Evolutionary conservation across 2,888 invertebrate genomes (phyloP).

Genomic region (Branchinecta sandiegonensis): DNA sequence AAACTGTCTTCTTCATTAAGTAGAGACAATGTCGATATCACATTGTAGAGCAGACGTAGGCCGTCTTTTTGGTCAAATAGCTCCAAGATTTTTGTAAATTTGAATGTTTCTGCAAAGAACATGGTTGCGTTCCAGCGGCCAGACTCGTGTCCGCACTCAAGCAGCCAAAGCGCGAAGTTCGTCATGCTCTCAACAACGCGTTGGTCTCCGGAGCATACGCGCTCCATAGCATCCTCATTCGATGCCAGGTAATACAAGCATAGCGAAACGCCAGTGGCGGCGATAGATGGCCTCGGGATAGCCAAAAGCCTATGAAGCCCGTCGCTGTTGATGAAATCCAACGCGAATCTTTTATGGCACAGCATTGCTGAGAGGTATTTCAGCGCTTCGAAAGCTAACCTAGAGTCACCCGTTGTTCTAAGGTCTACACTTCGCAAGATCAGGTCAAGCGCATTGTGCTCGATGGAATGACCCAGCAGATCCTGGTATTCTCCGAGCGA

Average conservation of each 20-base stretch:
- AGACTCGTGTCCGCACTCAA: conserved; percentile 93
- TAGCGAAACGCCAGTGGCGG: conserved; percentile 89
- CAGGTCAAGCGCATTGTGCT: conserved; percentile 74
- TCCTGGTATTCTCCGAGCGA: conserved; percentile 97
- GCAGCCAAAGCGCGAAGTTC: conserved; percentile 70
- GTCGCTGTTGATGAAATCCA: conserved; percentile 79
- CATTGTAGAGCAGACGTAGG: conserved; percentile 79
- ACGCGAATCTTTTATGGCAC: conserved; percentile 95
- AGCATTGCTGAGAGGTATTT: conserved; percentile 85
- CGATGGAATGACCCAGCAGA: conserved; percentile 82
- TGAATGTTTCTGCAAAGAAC: conserved; percentile 91
- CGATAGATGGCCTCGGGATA: conserved; percentile 82
- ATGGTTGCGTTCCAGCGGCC: conserved; percentile 95
- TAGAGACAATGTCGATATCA: conserved; percentile 74
- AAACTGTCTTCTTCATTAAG: conserved; percentile 46
- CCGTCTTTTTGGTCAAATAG: conserved; percentile 93
- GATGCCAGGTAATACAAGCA: conserved; percentile 93
- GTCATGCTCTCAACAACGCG: conserved; percentile 60
- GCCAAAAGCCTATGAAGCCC: conserved; percentile 70
- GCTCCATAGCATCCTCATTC: conserved; percentile 94
- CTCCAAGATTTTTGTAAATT: conserved; percentile 79
- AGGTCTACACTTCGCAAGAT: conserved; percentile 72
- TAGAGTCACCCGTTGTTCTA: conserved; percentile 69
- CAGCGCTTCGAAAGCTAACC: conserved; percentile 88
- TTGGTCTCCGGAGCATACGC: conserved; percentile 72